A percentile compares a stretch with the other conserved stretches of the same genome.
These are phyloP conservation scores for Parauchenoglanis ngamensis DNA, from an alignment of 2,797 vertebrate species.

Conservation along the genomic window DNA sequence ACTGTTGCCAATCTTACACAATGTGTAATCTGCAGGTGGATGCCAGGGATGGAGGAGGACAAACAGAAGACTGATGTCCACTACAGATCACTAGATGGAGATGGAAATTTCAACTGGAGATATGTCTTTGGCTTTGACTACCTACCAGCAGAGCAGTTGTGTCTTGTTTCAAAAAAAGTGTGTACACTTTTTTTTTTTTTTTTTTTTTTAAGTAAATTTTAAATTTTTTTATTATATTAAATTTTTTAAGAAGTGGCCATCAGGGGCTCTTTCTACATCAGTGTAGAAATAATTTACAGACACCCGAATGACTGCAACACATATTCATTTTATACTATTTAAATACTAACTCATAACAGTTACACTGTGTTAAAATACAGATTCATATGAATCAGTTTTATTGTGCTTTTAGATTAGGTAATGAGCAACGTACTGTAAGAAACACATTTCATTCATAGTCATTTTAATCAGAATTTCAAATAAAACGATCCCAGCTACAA, in stretches of 20 bases:
- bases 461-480: neutral
- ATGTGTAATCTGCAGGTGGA: conserved; percentile 81
- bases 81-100: conserved; percentile 94
- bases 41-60: conserved; percentile 93
- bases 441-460: neutral
- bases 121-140: conserved; percentile 95
- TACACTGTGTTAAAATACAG: neutral
- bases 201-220: neutral
- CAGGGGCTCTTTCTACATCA: neutral
- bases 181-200: conserved; percentile 2
- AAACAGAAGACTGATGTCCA: conserved; percentile 99
- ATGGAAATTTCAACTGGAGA: conserved; percentile 99
- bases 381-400: conserved; percentile 14
- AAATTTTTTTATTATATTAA: neutral
- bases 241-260: neutral
- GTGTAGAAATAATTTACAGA: neutral
- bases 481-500: neutral
- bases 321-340: neutral
- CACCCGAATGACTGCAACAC: neutral
- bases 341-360: neutral
- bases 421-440: neutral
- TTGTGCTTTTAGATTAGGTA: neutral
- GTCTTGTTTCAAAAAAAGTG: conserved; percentile 89
- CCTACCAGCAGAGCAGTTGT: conserved; percentile 92
- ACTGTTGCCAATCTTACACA: neutral